phyloP scores from a whole-genome alignment of 2,797 vertebrate species.

The Pangasius macronema region DNA sequence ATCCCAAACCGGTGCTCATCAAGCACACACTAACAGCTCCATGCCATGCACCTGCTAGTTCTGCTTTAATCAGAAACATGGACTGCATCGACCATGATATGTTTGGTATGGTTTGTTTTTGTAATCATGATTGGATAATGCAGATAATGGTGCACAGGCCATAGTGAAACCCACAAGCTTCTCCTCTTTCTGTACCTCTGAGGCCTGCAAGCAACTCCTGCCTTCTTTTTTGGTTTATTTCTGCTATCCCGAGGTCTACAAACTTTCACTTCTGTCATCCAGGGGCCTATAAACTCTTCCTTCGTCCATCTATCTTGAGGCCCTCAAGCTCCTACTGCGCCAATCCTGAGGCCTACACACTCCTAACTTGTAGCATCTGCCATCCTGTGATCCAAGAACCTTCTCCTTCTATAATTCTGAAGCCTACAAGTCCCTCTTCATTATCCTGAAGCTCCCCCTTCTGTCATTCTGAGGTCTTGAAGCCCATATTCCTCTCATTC shows the following conservation, averaged over 20 bases:
- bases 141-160: background rate
- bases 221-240: background rate
- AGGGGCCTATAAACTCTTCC: background rate
- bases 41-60: slow-evolving; percentile 19
- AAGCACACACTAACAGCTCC: background rate
- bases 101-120: background rate
- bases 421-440: background rate
- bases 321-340: background rate
- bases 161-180: background rate
- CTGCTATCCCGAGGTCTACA: background rate
- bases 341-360: background rate
- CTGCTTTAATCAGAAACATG: background rate
- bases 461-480: background rate
- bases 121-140: background rate
- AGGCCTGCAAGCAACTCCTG: background rate
- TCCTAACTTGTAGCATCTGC: background rate
- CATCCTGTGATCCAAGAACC: background rate
- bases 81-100: background rate
- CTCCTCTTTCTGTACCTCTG: background rate
- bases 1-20: slow-evolving; percentile 19
- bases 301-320: too few species aligned
- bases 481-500: background rate
- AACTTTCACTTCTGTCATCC: background rate
- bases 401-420: background rate
- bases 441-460: background rate